Percentiles rank a stretch among this genome's conserved stretches.
phyloP scores from a whole-genome alignment of 2,797 vertebrate species.

The Betta splendens region DNA sequence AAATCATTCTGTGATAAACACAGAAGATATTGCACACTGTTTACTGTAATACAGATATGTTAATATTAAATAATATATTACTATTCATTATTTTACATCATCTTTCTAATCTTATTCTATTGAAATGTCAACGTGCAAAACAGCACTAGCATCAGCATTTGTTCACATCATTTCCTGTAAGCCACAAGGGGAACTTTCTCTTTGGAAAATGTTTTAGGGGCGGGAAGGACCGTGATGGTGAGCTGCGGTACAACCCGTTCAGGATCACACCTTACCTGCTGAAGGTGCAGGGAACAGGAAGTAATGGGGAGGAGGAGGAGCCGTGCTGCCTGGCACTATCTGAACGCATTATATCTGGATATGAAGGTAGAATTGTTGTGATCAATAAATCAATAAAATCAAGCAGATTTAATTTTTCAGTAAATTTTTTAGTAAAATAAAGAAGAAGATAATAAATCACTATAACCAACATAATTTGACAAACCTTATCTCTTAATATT shows the following conservation, averaged over 20 bases:
- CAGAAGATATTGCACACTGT: background rate
- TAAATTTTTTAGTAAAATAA: too few relatives aligned
- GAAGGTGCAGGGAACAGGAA: constrained; percentile 73
- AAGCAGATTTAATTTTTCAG: too few relatives aligned
- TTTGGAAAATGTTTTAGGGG: constrained; percentile 69
- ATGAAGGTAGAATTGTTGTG: constrained; percentile 82
- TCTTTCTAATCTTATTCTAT: too few relatives aligned
- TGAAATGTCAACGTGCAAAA: background rate
- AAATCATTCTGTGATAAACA: background rate
- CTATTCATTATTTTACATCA: too few relatives aligned
- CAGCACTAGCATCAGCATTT: background rate
- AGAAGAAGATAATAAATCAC: too few relatives aligned
- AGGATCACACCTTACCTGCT: constrained; percentile 87
- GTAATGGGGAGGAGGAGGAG: constrained; percentile 76
- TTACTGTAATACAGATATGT: background rate
- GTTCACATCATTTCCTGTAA: background rate
- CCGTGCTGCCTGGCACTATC: constrained; percentile 87
- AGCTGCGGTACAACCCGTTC: constrained; percentile 84
- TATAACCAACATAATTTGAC: too few relatives aligned
- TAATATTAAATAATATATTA: background rate
- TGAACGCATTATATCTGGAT: constrained; percentile 92
- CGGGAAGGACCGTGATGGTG: constrained; percentile 82
- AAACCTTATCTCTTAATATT: background rate
- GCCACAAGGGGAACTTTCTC: too few relatives aligned
- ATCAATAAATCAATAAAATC: background rate